Evolutionary conservation across 2,113 vertebrate species (phyloP), one percentile per base, ranked within the genome.

Genomic region (Anser brachyrhynchus): DNA sequence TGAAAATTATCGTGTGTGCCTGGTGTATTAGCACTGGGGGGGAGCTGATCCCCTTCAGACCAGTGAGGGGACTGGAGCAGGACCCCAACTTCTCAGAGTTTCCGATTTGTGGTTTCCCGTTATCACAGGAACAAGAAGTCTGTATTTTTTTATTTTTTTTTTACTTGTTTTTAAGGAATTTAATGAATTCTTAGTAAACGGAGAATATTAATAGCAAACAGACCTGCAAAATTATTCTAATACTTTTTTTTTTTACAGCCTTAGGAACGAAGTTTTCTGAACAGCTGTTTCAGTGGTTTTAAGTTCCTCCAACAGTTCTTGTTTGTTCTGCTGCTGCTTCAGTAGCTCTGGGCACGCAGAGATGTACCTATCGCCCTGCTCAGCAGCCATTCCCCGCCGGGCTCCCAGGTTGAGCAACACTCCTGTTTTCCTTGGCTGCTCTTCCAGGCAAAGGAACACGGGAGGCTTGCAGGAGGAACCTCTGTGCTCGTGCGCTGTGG

Each of bases 141-240:
- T 80, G 64, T 39, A 57, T 85, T 95, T 69, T 39, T 39, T 39
- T n/a, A n/a, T n/a, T 25, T 71, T 83, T 52, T 73, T 67, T 57
- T 70, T 67, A 43, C 54, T 73, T 51, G 5, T 69, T 76, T 78
- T 84, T 87, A 59, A 65, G 29, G 43, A 64, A 75, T 91, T 64
- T 52, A 29, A 61, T 11, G 43, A 43, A 31, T 85, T 61, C 82
- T 73, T 21, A 3, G 2, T 44, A 92, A 51, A 55, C 83, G 54
- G 26, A 70, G 75, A 58, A 57, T 46, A 73, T 43, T 29, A 72
- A 41, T 59, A 57, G 66, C n/a, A 66, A 91, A 37, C 10, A 75
- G 52, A 18, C 26, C 26, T 82, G 28, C 33, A 58, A 64, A 85
- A 72, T 14, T 7, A 55, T 78, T 49, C 61, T 64, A 39, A 41